Evolutionary conservation across 1,140 invertebrate genomes (phyloP).

Genomic region (Formica selysi): DNA sequence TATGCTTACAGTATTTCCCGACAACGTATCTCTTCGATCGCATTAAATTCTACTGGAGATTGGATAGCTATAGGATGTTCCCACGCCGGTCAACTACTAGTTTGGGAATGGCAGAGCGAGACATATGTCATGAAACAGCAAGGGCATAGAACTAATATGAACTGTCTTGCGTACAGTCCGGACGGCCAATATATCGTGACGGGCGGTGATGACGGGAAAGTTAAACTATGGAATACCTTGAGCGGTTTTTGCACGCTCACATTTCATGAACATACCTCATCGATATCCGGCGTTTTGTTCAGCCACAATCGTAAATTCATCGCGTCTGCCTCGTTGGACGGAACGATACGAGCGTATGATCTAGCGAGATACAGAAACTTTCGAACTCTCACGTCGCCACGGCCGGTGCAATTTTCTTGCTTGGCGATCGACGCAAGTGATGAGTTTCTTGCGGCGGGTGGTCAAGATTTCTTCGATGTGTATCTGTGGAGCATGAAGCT

Average conservation of each 20-base stretch:
- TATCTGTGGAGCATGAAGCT: slow-evolving; percentile 98
- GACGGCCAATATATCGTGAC: slow-evolving; percentile 97
- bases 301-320: slow-evolving; percentile 97
- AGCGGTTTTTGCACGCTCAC: slow-evolving; percentile 98
- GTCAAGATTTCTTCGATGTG: slow-evolving; percentile 97
- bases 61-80: slow-evolving; percentile 97
- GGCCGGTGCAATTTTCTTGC: slow-evolving; percentile 97
- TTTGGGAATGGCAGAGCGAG: slow-evolving; percentile 99
- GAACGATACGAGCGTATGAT: slow-evolving; percentile 98
- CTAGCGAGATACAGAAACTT: slow-evolving; percentile 98
- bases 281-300: slow-evolving; percentile 93
- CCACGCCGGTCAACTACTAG: slow-evolving; percentile 95
- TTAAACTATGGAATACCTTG: slow-evolving; percentile 97
- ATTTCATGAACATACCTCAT: slow-evolving; percentile 95
- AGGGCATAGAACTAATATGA: slow-evolving; percentile 96
- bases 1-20: slow-evolving; percentile 90
- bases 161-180: slow-evolving; percentile 94
- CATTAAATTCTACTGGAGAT: slow-evolving; percentile 95
- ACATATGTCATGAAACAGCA: slow-evolving; percentile 99
- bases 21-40: slow-evolving; percentile 92
- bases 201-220: slow-evolving; percentile 98
- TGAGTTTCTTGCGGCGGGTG: slow-evolving; percentile 97
- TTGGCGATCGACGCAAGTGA: slow-evolving; percentile 95
- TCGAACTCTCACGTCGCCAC: slow-evolving; percentile 96
- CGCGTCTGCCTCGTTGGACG: slow-evolving; percentile 96